Base-by-base conservation (phyloP, 1,140 invertebrate genomes). In the Zaprionus ghesquierei region DNA sequence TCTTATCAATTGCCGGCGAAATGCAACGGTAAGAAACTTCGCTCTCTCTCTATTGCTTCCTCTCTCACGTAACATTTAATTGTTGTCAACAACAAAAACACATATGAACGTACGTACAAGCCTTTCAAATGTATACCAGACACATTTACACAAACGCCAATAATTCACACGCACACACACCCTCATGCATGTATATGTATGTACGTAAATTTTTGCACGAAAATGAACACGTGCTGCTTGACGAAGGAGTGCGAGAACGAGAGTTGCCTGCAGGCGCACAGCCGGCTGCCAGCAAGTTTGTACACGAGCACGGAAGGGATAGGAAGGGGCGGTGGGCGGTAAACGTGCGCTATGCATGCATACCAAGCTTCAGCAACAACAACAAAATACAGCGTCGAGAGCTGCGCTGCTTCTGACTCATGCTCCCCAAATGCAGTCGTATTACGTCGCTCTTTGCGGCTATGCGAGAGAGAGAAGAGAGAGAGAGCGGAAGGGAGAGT, bases 141-240 rank as follows among this genome's bases (percentile, higher is more conserved):
- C 50, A 68, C 71, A 65, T 41, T 27, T 5, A 51, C 27, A 53
- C 41, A 3, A 50, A 65, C 6, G 13, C 44, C 23, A 69, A 73
- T 69, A 69, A 55, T 41, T 44, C 63, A 69, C 70, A 69, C 41
- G 41, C 51, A 31, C 44, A 51, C 33, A 62, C 53, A 51, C 13
- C 1, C 0, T 1, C 2, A 41, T 41, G 35, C n/a, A 41, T 41
- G 35, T 15, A 29, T 0, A 41, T 41, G 35, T 6, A 41, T 41
- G 35, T 15, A 29, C 27, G 27, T 29, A 29, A 5, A 76, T 79
- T 70, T 87, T 79, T 79, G 78, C 72, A 77, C 77, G 73, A 84
- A 87, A 87, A 80, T 77, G 79, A 87, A 87, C 84, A 87, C 84
- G 84, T 87, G 84, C 84, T 87, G 85, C 76, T 69, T 69, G 53